Evolutionary conservation across 2,113 vertebrate species (phyloP).

Genomic region (Entosphenus tridentatus): DNA sequence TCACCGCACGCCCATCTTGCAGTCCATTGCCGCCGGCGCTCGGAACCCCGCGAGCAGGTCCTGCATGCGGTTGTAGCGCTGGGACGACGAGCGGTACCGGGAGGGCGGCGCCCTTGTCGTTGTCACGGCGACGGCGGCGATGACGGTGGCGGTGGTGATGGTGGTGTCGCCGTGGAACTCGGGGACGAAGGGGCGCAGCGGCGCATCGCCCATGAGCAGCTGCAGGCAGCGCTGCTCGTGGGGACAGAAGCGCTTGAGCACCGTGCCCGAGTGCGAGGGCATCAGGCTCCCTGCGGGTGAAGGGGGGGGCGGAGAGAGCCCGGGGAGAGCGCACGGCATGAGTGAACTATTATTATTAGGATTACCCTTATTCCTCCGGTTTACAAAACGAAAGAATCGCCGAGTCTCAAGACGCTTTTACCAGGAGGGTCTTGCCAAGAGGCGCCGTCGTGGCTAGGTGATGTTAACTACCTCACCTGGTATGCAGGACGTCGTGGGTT

Average conservation of each 20-base stretch:
- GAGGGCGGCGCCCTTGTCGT: too few species aligned
- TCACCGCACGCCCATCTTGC: conserved; percentile 72
- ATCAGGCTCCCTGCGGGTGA: conserved; percentile 42
- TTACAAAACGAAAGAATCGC: too few species aligned
- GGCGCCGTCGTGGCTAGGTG: too few species aligned
- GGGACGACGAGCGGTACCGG: conserved; percentile 26
- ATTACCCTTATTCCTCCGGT: too few species aligned
- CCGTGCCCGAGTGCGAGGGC: conserved; percentile 37
- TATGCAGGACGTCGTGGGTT: too few species aligned
- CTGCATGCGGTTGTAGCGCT: conserved; percentile 60
- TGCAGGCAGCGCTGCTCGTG: conserved; percentile 47
- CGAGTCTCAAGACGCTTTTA: too few species aligned
- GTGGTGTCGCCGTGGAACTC: conserved; percentile 31
- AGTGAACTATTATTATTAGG: not conserved
- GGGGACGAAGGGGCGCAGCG: conserved; percentile 37
- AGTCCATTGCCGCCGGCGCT: conserved; percentile 67
- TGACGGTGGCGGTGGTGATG: too few species aligned
- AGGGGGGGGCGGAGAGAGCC: not conserved
- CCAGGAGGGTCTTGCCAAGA: too few species aligned
- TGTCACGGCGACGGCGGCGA: too few species aligned
- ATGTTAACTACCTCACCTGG: too few species aligned
- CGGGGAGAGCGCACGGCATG: not conserved
- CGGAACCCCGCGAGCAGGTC: conserved; percentile 53
- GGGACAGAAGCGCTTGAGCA: conserved; percentile 50
- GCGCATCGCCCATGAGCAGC: conserved; percentile 33